Conservation (phyloP, 1,140 invertebrate genomes). For the Ctenoplectra terminalis region DNA sequence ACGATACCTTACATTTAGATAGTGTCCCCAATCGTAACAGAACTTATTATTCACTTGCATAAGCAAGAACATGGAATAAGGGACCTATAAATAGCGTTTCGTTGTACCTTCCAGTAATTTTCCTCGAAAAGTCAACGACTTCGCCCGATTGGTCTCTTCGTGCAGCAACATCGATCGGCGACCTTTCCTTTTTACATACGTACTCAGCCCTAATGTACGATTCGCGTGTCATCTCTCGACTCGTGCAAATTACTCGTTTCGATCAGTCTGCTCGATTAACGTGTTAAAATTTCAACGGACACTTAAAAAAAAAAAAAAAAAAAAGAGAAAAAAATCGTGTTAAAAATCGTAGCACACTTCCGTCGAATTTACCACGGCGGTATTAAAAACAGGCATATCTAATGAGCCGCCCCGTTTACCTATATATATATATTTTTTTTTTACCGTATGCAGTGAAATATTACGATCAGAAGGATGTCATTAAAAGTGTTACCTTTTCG, state of each 20-base stretch:
- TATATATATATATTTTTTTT: no score
- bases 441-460: background rate
- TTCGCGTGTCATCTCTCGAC: slow-evolving; percentile 69
- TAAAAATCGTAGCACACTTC: no score
- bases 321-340: background rate
- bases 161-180: slow-evolving; percentile 59
- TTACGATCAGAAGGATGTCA: background rate
- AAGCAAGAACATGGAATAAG: background rate
- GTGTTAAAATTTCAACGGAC: background rate
- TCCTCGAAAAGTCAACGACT: slow-evolving; percentile 48
- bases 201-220: slow-evolving; percentile 68
- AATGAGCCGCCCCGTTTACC: background rate
- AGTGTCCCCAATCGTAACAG: no score
- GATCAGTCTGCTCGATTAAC: slow-evolving; percentile 14
- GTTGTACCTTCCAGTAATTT: slow-evolving; percentile 47
- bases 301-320: background rate
- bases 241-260: slow-evolving; percentile 59
- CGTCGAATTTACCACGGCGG: slow-evolving; percentile 1
- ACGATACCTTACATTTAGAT: no score
- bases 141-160: slow-evolving; percentile 45
- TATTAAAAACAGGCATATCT: background rate
- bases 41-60: background rate
- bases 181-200: slow-evolving; percentile 65
- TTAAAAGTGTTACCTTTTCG: no score
- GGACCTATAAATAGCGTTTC: background rate